Percentiles rank a stretch among this genome's conserved stretches.
Evolutionary conservation across 2,113 vertebrate species (phyloP).

Genomic region (Canis aureus): DNA sequence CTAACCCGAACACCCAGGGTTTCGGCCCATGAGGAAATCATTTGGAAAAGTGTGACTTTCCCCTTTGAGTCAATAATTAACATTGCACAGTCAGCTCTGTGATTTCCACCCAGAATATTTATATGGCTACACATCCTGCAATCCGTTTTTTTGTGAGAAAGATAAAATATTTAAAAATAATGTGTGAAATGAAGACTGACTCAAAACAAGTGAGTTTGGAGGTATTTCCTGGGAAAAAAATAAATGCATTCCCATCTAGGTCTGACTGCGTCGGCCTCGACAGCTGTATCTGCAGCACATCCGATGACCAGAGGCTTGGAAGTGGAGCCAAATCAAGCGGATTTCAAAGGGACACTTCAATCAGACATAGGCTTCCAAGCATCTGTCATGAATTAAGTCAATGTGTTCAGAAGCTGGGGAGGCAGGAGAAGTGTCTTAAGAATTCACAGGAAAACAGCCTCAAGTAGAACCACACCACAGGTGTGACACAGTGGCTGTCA

Average conservation of each 20-base stretch:
- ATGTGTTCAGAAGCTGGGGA: neutral
- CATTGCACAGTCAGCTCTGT: rapidly evolving
- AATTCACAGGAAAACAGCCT: neutral
- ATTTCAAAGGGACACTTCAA: conserved; percentile 31
- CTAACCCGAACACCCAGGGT: neutral
- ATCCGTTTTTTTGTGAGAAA: conserved; percentile 46
- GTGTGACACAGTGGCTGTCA: neutral
- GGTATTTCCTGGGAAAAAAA: neutral
- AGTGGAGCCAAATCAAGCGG: neutral
- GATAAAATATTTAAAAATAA: conserved; percentile 45
- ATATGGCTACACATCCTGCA: neutral
- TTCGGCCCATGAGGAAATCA: neutral
- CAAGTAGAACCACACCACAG: neutral
- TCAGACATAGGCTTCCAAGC: conserved; percentile 23
- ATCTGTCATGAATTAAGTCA: neutral
- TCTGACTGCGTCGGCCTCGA: neutral
- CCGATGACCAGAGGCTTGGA: conserved; percentile 5
- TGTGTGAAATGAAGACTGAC: neutral
- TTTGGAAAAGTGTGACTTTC: neutral
- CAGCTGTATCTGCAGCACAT: neutral
- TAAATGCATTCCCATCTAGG: neutral
- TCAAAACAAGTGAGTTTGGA: neutral
- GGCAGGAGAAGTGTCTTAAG: neutral
- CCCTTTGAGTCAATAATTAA: neutral
- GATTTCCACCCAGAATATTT: neutral